Evolutionary conservation across 2,113 vertebrate species (phyloP), one percentile per base, ranked within the genome.

Genomic region (Malurus melanocephalus): DNA sequence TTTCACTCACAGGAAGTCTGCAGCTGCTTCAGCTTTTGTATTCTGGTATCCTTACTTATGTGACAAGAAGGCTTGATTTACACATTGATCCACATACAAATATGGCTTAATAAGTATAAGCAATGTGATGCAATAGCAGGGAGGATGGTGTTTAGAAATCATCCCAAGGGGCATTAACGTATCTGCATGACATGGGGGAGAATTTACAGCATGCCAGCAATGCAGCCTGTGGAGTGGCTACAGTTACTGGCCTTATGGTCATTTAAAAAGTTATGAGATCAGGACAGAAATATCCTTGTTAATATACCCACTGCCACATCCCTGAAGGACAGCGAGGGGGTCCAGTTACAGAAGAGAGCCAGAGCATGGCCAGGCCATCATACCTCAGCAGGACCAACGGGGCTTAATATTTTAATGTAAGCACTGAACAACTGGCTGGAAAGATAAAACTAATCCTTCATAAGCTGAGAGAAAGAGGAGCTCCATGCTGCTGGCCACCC

Each of bases 381-480:
- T 92, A 61, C 79, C 52, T 3, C 65, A 52, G 85, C 52, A 67
- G 79, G 76, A 79, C 3, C 65, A 66, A 57, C 28, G n/a, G 68
- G 66, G 51, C 61, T 78, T 94, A 94, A 94, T 94, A 88, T 96
- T 91, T 94, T 95, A 95, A 91, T 89, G 85, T 93, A 95, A 90
- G 93, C 85, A 61, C 57, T 27, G 93, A 96, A 96, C 96, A 97
- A 94, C 96, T 97, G 96, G 86, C 93, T 94, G 91, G 93, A 93
- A 94, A 96, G 89, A 95, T 96, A 93, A 89, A 89, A 90, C 94
- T 97, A 97, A 97, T 97, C 97, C 96, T 87, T 72, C 90, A 10
- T 95, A 96, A 95, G 86, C 94, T 91, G 86, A 82, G 93, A 90
- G 96, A 96, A 96, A 96, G 93, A 83, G 56, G 95, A 96, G 94